A percentile compares a stretch with the other conserved stretches of the same genome.
Conservation (phyloP, 2,888 invertebrate genomes). For the Penaeus monodon region DNA sequence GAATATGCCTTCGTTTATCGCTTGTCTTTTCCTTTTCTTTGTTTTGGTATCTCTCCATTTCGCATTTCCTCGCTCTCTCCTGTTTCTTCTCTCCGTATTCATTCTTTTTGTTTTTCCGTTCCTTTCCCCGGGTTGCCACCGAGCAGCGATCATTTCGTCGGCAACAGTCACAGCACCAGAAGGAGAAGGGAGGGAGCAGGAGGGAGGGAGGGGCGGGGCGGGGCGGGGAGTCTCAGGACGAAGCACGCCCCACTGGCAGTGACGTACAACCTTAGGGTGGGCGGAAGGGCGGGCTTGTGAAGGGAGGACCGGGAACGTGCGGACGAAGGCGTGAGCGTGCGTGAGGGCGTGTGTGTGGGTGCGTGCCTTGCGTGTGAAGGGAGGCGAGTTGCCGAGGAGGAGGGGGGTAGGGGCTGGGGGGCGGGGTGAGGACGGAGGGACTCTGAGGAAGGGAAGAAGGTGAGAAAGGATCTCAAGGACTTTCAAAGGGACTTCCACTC, state of each 20-base stretch:
- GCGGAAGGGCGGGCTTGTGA: background rate
- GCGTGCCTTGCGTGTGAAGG: constrained; percentile 4
- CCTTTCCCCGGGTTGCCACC: background rate
- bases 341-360: constrained; percentile 12
- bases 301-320: background rate
- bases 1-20: background rate
- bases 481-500: background rate
- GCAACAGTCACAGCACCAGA: background rate
- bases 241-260: too few species aligned
- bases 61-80: constrained; percentile 1
- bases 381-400: background rate
- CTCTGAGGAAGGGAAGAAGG: background rate
- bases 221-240: background rate
- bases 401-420: background rate
- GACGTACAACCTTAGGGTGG: background rate
- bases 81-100: background rate
- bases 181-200: background rate
- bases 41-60: background rate
- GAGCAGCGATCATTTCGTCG: background rate
- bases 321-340: background rate
- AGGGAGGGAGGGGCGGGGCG: background rate
- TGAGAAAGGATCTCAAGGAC: background rate
- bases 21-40: background rate
- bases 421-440: background rate
- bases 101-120: background rate